phyloP scores from a whole-genome alignment of 1,140 invertebrate genomes.

The Micrasema minimum region DNA sequence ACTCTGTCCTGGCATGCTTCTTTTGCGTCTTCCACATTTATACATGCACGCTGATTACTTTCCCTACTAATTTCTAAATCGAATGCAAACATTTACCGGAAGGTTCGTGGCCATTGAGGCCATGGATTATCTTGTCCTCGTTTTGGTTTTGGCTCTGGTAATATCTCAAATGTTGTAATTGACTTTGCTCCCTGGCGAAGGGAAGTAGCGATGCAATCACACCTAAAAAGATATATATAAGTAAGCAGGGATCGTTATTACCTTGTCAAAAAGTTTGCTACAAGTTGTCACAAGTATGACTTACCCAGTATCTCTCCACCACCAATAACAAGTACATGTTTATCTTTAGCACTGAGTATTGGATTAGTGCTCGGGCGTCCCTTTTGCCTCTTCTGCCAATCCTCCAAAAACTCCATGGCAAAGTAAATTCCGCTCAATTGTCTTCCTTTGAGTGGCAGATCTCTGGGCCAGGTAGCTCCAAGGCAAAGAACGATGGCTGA shows the following conservation, averaged over 20 bases:
- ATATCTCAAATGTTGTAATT: conserved; percentile 97
- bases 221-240: no score
- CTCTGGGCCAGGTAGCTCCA: conserved; percentile 96
- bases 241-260: no score
- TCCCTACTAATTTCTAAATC: no score
- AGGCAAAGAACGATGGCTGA: conserved; percentile 92
- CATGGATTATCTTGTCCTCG: conserved; percentile 93
- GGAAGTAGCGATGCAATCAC: conserved; percentile 98
- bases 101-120: conserved; percentile 97
- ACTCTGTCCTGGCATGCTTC: no score
- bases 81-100: conserved; percentile 72
- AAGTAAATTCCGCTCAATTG: conserved; percentile 91
- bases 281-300: no score
- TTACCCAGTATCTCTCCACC: conserved; percentile 99
- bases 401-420: conserved; percentile 97
- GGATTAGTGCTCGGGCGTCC: conserved; percentile 68
- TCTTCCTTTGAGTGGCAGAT: conserved; percentile 86
- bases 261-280: background rate
- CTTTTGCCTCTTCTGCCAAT: conserved; percentile 96
- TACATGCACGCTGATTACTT: no score
- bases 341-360: conserved; percentile 86
- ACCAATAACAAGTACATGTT: conserved; percentile 96
- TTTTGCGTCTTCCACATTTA: no score
- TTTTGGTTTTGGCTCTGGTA: conserved; percentile 87
- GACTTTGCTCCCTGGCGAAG: conserved; percentile 96